These are phyloP conservation scores for Tetropium fuscum DNA, from an alignment of 2,888 invertebrate genomes.

Conservation along the genomic window DNA sequence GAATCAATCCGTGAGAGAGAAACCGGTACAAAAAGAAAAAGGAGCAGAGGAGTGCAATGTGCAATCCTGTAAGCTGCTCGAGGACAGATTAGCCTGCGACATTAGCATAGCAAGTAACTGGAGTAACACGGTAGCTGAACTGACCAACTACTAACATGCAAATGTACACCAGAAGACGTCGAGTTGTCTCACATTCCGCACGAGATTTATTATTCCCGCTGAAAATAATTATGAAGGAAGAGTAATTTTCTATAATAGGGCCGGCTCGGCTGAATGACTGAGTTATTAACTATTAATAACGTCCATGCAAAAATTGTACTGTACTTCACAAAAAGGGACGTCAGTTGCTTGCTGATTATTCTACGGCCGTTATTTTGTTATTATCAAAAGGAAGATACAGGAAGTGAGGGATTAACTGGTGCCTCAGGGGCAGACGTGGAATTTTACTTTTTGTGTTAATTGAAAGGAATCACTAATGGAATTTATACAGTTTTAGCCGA, in stretches of 20 bases:
- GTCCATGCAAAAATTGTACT: constrained; percentile 13
- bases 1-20: constrained; percentile 19
- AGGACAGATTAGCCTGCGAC: constrained; percentile 57
- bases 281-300: constrained; percentile 13
- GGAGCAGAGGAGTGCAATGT: constrained; percentile 11
- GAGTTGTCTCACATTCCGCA: constrained; percentile 18
- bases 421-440: no score
- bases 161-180: constrained; percentile 21
- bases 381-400: no score
- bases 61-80: constrained; percentile 40
- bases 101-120: constrained; percentile 55
- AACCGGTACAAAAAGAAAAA: constrained; percentile 15
- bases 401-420: no score
- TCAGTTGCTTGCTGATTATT: constrained; percentile 9
- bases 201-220: constrained; percentile 17
- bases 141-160: constrained; percentile 26
- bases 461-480: no score
- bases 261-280: constrained; percentile 1
- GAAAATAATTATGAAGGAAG: constrained; percentile 3
- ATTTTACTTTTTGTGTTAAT: no score
- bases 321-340: background rate
- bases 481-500: no score
- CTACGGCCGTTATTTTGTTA: no score
- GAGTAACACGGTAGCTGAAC: constrained; percentile 54
- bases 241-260: constrained; percentile 13